Base-by-base conservation (phyloP, 2,113 vertebrate genomes). In the Stictonetta naevosa region DNA sequence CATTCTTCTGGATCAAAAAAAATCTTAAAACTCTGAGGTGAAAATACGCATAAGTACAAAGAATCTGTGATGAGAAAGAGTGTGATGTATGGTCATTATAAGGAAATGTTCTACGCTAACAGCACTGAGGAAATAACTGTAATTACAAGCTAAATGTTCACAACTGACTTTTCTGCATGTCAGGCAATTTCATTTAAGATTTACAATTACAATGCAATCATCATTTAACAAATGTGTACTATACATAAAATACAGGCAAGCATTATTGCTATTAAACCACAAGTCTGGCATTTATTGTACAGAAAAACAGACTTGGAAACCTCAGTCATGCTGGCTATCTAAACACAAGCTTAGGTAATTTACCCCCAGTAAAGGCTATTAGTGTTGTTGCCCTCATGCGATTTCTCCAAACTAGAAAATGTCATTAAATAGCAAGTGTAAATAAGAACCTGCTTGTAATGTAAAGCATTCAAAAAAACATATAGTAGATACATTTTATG, bases 131-230 rank as follows among this genome's bases (percentile, higher is more conserved):
- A 86, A 93, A 88, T 80, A 83, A 92, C 78, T 72, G 3, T 76
- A 72, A 93, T 95, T 67, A 33, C 34, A 81, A 86, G 25, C n/a
- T 74, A 79, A 94, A 82, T 90, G 48, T 42, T 88, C 62, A 46
- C 48, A 86, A 68, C 16, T 80, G 17, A 66, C 28, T 93, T 82
- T 89, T 75, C 50, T 83, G 19, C 13, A 11, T 64, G 59, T 89
- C 58, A 44, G 17, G 64, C 31, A 66, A 56, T 60, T 82, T 95
- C 3, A 62, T 93, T 82, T 80, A 83, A 55, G 87, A 62, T 75
- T 76, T 78, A 46, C 25, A 71, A 29, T 72, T 87, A 62, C n/a
- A 44, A 19, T 31, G 28, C 11, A 72, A 40, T 68, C 28, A 84
- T 42, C 0, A 53, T 73, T 83, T 85, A 83, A n/a, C 59, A 88